Base-by-base conservation (phyloP, 2,797 vertebrate genomes). In the Oceanodroma leucorhoa region DNA sequence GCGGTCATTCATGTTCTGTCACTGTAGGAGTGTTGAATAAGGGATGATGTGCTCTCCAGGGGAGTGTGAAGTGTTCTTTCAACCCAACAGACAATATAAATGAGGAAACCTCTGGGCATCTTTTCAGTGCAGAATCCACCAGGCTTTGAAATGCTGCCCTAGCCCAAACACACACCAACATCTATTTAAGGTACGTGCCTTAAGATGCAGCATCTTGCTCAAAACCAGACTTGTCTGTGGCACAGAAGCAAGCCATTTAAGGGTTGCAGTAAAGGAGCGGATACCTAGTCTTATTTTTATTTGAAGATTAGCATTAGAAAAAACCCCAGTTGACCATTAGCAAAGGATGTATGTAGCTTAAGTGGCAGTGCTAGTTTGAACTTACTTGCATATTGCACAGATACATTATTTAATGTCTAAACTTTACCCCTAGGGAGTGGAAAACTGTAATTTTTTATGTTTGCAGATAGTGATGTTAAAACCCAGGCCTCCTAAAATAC, bases 331-430 rank as follows among this genome's bases (percentile, higher is more conserved):
- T 45, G 51, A 32, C 30, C 21, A 0, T 19, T 3, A 30, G 34
- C 5, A 5, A 12, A n/a, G 67, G 41, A 10, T 11, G 13, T 5
- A 6, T 2, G 41, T 7, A 13, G 23, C 27, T 27, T 4, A 20
- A 32, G 54, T 3, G 60, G 16, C 15, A 22, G 34, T 8, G 22
- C 48, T 36, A 5, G 15, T 36, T 41, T 29, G 30, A 73, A n/a
- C 1, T 0, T 2, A 8, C 34, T 19, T 30, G 40, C 9, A 0
- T 14, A 2, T 41, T 40, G 48, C 26, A 3, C 4, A 14, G 50
- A 2, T 21, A 5, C 0, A 0, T 27, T 27, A 14, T 34, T 67
- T 62, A 24, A 10, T 67, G 43, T 20, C 58, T 75, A 6, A 27
- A 6, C 1, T 38, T 84, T 38, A 19, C 19, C 48, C 79, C 45